Percentiles rank a stretch among this genome's conserved stretches.
Conservation (phyloP, 2,797 vertebrate genomes). For the Manis javanica region DNA sequence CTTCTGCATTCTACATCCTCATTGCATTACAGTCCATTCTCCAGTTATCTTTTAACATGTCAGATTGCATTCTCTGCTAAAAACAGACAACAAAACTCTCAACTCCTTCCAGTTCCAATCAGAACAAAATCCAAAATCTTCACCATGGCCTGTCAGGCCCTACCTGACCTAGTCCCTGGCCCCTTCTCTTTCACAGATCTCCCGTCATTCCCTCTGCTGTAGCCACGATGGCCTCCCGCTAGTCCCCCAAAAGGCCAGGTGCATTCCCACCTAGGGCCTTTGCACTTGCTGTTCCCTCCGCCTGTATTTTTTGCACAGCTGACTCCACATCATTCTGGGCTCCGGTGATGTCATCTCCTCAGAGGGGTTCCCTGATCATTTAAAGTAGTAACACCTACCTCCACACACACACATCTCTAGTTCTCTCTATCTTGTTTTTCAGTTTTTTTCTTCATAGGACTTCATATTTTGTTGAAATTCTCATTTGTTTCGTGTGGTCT, state of each 20-base stretch:
- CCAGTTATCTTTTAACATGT: not conserved
- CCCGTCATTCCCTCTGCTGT: not conserved
- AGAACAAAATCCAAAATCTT: not conserved
- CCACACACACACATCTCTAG: not conserved
- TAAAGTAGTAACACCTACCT: not conserved
- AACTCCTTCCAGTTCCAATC: not conserved
- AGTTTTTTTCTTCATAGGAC: not conserved
- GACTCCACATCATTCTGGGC: not conserved
- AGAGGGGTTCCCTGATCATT: not conserved
- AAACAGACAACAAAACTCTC: not conserved
- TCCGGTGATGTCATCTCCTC: not conserved
- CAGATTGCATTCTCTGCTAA: not conserved
- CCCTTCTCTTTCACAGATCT: not conserved
- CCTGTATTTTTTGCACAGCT: not conserved
- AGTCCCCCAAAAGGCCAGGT: not conserved
- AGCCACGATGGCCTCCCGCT: not conserved
- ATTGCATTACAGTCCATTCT: not conserved
- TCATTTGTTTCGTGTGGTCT: not conserved
- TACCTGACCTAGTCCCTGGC: not conserved
- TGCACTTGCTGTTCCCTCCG: not conserved
- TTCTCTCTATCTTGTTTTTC: not conserved
- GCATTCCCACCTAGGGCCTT: not conserved
- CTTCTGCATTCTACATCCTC: conserved; percentile 21
- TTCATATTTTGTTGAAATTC: not conserved
- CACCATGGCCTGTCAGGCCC: not conserved